Evolutionary conservation across 2,113 vertebrate species (phyloP).

Genomic region (Coptodon bakossiorum): DNA sequence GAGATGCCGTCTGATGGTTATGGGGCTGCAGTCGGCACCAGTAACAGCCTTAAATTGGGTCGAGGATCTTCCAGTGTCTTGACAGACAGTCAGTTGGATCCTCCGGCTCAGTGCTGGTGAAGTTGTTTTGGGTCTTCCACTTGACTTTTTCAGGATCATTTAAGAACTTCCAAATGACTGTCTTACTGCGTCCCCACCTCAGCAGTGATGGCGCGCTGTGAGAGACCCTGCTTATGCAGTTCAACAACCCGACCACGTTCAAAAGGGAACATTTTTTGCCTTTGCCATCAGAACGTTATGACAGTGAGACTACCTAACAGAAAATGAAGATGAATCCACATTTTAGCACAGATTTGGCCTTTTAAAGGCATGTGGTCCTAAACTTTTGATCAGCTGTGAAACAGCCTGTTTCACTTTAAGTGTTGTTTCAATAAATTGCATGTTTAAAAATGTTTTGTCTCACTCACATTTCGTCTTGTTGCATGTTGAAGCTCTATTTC

Average conservation of each 20-base stretch:
- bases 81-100: no score
- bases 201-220: accelerated
- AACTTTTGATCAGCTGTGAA: background rate
- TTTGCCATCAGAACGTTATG: background rate
- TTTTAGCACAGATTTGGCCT: background rate
- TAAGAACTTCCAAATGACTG: no score
- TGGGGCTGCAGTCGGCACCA: background rate
- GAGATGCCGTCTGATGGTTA: background rate
- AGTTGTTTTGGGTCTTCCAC: no score
- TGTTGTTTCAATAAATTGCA: background rate
- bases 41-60: background rate
- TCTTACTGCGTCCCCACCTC: background rate
- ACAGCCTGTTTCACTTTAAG: background rate
- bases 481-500: background rate
- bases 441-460: background rate
- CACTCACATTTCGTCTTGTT: background rate
- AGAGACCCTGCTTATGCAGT: background rate
- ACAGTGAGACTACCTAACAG: background rate
- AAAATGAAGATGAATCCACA: background rate
- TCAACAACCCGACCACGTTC: background rate
- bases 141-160: no score
- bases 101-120: no score
- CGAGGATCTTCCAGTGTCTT: background rate
- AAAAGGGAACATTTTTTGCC: background rate
- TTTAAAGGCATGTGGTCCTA: background rate